Evolutionary conservation across 2,888 invertebrate genomes (phyloP), one percentile per base, ranked within the genome.

Genomic region (Panopea generosa): DNA sequence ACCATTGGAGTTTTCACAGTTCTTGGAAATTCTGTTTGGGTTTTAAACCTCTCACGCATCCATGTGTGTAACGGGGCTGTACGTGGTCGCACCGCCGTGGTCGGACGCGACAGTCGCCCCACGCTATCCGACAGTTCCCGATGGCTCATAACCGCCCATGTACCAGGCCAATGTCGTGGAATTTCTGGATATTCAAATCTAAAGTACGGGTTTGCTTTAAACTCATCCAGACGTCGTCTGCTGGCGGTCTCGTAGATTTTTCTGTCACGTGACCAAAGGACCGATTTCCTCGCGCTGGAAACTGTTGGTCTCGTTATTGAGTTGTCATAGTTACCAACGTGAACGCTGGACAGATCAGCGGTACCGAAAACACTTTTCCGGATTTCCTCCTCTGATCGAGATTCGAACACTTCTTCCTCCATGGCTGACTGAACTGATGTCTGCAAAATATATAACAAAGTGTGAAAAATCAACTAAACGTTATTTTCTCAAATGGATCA

Each of bases 161-260:
- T 88, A 18, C 88, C 88, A 6, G 87, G 87, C 71, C 86, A 88
- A 61, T 88, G 88, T 45, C 85, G 84, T 0, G 75, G 70, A 20
- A 88, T 70, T 59, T 82, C 85, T 2, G 86, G 86, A 73, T 87
- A 88, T 59, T 85, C 77, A 20, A 79, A 75, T 26, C 69, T 53
- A 68, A 86, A 84, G 59, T 88, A 88, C 0, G 85, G 84, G 24
- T 83, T 75, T 0, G 53, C 55, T 16, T 69, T 71, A 57, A 87
- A 86, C 56, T 84, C 84, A 26, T 74, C 75, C 60, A 85, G 69
- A 6, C 80, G 81, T 16, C 72, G 65, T 29, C 74, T 75, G 55
- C 77, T 78, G 20, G 77, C 72, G 7, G 82, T 84, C 63, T 86
- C 87, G 52, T 86, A 88, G 7, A 77, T 61, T 43, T 78, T 84